Evolutionary conservation across 2,888 invertebrate genomes (phyloP), one percentile per base, ranked within the genome.

Genomic region (Pyralis farinalis): DNA sequence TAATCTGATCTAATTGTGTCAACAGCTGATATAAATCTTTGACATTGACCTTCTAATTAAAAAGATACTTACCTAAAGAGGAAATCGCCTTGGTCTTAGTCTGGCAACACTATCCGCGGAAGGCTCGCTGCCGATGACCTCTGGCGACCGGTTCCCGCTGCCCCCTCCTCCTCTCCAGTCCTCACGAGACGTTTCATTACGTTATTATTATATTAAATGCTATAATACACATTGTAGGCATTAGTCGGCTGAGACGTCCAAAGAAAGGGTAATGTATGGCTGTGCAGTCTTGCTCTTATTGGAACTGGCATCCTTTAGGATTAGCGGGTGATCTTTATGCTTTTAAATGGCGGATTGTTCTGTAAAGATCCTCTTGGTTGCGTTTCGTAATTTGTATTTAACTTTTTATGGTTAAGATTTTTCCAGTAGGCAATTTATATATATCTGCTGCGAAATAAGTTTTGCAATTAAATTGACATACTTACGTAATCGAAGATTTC

Each of bases 121-220:
- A 85, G 86, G 84, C 80, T 71, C 73, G 73, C 85, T 75, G 88
- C 72, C 88, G 88, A 88, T 88, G 88, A 88, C 88, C 88, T 86
- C 88, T 68, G 71, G 56, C 60, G 80, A 88, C 88, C 88, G 88
- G 88, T 88, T 86, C 76, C 73, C 60, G 58, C 55, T 61, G 62
- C 61, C 55, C 59, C 63, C 58, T 56, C 55, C 53, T 46, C 49
- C 46, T 61, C 64, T 63, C 59, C 41, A 55, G 51, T 58, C 63
- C 63, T 55, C 66, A 65, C 73, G 75, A 84, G 85, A 81, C 84
- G 82, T 85, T 88, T 88, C 88, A 88, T 88, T 88, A 88, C 86
- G 81, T 85, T 88, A 88, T 88, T 88, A 88, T 88, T 86, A 87
- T 88, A 88, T 87, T 88, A 87, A 88, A 87, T 83, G 84, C 82